A percentile compares a stretch with the other conserved stretches of the same genome.
Conservation (phyloP, 2,888 invertebrate genomes). For the Oscheius myriophilus region DNA sequence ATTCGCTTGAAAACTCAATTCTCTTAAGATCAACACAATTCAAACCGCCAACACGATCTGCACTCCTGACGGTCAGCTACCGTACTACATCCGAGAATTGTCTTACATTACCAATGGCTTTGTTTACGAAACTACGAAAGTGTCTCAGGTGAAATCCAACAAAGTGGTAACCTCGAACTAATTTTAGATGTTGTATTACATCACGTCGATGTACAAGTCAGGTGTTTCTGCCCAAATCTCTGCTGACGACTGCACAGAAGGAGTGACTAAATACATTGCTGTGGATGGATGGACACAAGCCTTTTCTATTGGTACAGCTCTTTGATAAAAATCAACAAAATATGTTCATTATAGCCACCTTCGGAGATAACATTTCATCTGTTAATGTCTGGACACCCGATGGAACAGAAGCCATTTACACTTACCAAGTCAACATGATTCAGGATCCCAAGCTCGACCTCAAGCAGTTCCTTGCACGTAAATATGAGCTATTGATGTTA, state of each 20-base stretch:
- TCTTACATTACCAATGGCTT: slow-evolving; percentile 37
- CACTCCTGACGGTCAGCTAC: slow-evolving; percentile 20
- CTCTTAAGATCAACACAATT: slow-evolving; percentile 23
- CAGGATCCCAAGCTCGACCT: slow-evolving; percentile 15
- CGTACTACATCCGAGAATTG: slow-evolving; percentile 37
- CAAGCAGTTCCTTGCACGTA: slow-evolving; percentile 49
- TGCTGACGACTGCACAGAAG: slow-evolving; percentile 41
- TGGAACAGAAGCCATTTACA: slow-evolving; percentile 32
- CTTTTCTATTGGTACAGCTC: slow-evolving; percentile 39
- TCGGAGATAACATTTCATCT: slow-evolving; percentile 38
- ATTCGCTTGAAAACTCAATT: neutral
- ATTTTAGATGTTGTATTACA: slow-evolving; percentile 47
- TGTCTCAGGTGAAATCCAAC: slow-evolving; percentile 25
- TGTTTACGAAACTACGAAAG: slow-evolving; percentile 42
- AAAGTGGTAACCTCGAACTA: neutral
- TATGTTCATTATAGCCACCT: slow-evolving; percentile 30
- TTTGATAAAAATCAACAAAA: neutral
- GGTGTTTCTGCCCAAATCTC: slow-evolving; percentile 42
- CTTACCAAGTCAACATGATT: slow-evolving; percentile 14
- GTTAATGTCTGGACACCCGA: slow-evolving; percentile 47
- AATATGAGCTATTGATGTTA: neutral
- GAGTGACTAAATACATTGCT: slow-evolving; percentile 49
- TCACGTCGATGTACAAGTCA: slow-evolving; percentile 55
- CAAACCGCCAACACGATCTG: slow-evolving; percentile 32
- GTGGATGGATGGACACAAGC: slow-evolving; percentile 60